A percentile compares a stretch with the other conserved stretches of the same genome.
phyloP scores from a whole-genome alignment of 2,888 invertebrate genomes.

The Pachydiplax longipennis region DNA sequence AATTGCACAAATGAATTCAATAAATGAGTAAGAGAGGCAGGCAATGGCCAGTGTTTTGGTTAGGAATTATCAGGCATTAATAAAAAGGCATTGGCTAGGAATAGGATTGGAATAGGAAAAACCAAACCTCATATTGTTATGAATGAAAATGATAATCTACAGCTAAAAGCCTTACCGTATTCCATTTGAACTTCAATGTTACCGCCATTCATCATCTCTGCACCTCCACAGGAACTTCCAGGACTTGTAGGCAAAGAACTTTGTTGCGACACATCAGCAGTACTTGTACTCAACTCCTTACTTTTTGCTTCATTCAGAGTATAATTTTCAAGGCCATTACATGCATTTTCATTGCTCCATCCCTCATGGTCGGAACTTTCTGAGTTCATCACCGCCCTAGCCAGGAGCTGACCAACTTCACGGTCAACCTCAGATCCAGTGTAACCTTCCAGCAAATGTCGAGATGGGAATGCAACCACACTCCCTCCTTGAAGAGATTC shows the following conservation, averaged over 20 bases:
- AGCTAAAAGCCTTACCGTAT: not conserved
- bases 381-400: constrained; percentile 52
- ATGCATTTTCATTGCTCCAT: not conserved
- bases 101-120: too few relatives aligned
- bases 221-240: constrained; percentile 14
- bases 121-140: too few relatives aligned
- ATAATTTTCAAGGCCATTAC: not conserved
- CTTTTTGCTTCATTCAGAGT: not conserved
- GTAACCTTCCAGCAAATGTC: constrained; percentile 71
- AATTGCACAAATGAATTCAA: too few relatives aligned
- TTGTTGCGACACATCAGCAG: not conserved
- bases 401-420: constrained; percentile 58
- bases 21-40: too few relatives aligned
- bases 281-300: not conserved
- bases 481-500: constrained; percentile 68
- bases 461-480: constrained; percentile 68
- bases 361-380: not conserved
- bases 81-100: too few relatives aligned
- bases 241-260: constrained; percentile 27
- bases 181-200: not conserved
- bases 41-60: too few relatives aligned
- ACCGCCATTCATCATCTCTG: constrained; percentile 23
- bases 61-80: too few relatives aligned
- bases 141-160: too few relatives aligned
- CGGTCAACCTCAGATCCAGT: constrained; percentile 64